A percentile compares a stretch with the other conserved stretches of the same genome.
Evolutionary conservation across 2,797 vertebrate genomes (phyloP).

Genomic region (Lemur catta): DNA sequence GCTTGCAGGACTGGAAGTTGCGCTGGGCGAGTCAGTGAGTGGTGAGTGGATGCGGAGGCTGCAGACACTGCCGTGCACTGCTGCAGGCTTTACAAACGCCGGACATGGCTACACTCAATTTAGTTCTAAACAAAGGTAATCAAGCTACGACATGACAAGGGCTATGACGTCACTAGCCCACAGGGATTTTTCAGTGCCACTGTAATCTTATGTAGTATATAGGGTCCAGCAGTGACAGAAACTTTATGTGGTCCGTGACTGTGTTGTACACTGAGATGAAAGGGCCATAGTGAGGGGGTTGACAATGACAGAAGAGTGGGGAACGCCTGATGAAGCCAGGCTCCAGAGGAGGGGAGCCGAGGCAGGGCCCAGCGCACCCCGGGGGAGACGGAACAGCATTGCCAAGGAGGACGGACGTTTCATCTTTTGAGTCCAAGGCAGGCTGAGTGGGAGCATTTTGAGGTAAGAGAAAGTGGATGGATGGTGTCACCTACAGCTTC

Average conservation of each 20-base stretch:
- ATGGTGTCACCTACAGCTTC: background rate
- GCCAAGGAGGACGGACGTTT: background rate
- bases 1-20: background rate
- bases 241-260: background rate
- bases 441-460: background rate
- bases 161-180: background rate
- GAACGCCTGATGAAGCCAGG: background rate
- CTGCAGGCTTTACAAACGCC: no score
- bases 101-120: background rate
- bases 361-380: background rate
- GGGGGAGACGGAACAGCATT: background rate
- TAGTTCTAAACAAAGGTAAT: background rate
- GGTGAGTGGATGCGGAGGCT: background rate
- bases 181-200: background rate
- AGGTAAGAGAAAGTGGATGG: background rate
- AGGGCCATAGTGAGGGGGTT: background rate
- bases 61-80: no score
- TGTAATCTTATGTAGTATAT: background rate
- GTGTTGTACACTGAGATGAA: background rate
- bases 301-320: no score
- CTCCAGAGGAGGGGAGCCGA: background rate
- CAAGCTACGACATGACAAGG: background rate
- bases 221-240: background rate
- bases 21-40: background rate
- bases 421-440: background rate